A percentile compares a stretch with the other conserved stretches of the same genome.
Evolutionary conservation across 2,888 invertebrate species (phyloP).

Genomic region (Eristalis pertinax): DNA sequence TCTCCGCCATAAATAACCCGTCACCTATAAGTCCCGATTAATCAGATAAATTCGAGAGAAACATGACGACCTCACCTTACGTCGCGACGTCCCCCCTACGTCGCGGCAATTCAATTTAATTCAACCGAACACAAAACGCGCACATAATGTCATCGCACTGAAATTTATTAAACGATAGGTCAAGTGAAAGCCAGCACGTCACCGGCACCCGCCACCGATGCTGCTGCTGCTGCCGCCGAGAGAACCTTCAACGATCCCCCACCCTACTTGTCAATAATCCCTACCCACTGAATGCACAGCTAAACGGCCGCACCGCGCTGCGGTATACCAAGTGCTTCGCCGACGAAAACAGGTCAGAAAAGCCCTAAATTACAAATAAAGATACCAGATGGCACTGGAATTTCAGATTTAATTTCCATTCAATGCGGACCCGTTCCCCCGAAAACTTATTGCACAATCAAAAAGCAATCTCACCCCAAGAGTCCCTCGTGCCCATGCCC

Average conservation of each 20-base stretch:
- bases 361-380: slow-evolving; percentile 72
- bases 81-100: slow-evolving; percentile 29
- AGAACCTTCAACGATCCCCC: slow-evolving; percentile 61
- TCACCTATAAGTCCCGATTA: slow-evolving; percentile 70
- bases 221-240: neutral
- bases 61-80: slow-evolving; percentile 67
- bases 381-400: slow-evolving; percentile 73
- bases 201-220: slow-evolving; percentile 17
- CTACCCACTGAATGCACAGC: slow-evolving; percentile 4
- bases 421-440: slow-evolving; percentile 15
- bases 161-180: slow-evolving; percentile 72
- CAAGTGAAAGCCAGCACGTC: slow-evolving; percentile 68
- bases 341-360: slow-evolving; percentile 64
- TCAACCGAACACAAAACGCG: slow-evolving; percentile 64
- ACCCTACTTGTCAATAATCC: slow-evolving; percentile 59
- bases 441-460: slow-evolving; percentile 68
- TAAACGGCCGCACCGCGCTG: neutral
- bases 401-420: slow-evolving; percentile 71
- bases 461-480: slow-evolving; percentile 68
- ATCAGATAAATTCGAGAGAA: slow-evolving; percentile 62
- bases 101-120: slow-evolving; percentile 50
- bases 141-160: slow-evolving; percentile 66
- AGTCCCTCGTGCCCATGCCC: slow-evolving; percentile 36
- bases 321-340: slow-evolving; percentile 48
- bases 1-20: slow-evolving; percentile 52